Evolutionary conservation across 92 coral and sea anemone species (phyloP).

Genomic region (Epizoanthus rinbou): DNA sequence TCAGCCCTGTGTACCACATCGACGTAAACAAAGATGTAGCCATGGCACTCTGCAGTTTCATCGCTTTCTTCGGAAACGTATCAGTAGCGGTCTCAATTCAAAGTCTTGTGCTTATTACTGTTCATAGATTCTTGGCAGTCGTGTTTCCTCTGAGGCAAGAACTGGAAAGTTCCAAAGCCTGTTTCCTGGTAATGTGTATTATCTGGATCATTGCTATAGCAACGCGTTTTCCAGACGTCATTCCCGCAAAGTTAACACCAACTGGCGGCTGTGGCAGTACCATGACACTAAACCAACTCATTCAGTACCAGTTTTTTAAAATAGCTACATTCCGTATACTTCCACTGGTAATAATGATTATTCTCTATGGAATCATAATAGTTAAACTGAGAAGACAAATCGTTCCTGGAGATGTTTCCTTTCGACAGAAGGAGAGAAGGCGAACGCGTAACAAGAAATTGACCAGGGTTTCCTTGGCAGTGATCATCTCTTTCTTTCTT

Average conservation of each 20-base stretch:
- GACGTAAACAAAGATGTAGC: neutral
- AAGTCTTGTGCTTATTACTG: conserved; percentile 15
- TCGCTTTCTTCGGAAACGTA: conserved; percentile 2
- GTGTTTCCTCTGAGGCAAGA: conserved; percentile 7
- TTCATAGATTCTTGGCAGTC: conserved; percentile 20
- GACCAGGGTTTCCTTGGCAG: neutral
- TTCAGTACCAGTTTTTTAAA: neutral
- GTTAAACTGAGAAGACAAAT: neutral
- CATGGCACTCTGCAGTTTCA: neutral
- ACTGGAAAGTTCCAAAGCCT: conserved; percentile 18
- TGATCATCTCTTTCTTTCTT: conserved; percentile 8
- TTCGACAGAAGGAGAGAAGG: neutral
- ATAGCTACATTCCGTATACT: conserved; percentile 1
- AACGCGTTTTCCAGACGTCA: neutral
- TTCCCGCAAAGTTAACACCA: no score
- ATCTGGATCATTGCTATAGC: conserved; percentile 16
- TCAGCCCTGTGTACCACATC: conserved; percentile 12
- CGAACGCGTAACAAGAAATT: conserved; percentile 6
- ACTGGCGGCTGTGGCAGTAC: neutral
- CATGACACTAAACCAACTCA: neutral
- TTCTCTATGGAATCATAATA: conserved; percentile 13
- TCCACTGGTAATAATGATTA: conserved; percentile 2
- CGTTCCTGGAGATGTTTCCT: neutral
- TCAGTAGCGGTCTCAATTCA: conserved; percentile 33
- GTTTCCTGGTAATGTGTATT: neutral